These are phyloP conservation scores for Ceryle rudis DNA, from an alignment of 2,797 vertebrate genomes.

Conservation along the genomic window DNA sequence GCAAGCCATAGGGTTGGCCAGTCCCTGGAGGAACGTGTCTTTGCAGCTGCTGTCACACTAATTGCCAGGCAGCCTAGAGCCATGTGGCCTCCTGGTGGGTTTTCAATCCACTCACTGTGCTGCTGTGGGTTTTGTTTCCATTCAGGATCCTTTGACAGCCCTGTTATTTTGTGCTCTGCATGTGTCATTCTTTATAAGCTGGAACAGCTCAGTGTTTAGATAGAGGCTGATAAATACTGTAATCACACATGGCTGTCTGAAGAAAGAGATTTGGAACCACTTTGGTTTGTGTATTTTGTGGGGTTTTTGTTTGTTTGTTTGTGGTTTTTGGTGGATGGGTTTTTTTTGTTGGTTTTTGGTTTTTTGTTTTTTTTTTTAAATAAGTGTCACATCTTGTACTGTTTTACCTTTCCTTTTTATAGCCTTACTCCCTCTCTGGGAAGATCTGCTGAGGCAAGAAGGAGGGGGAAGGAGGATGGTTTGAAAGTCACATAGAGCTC, in stretches of 20 bases:
- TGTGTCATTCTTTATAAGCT: constrained; percentile 4
- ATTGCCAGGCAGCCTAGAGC: neutral
- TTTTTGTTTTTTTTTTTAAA: no score
- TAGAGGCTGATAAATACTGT: constrained; percentile 3
- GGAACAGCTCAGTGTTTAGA: neutral
- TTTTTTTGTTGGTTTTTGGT: accelerated
- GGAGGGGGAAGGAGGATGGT: neutral
- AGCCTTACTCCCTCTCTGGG: neutral
- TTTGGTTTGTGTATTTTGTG: no score
- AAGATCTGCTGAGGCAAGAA: neutral
- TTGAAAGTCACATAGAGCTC: neutral
- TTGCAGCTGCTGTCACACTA: neutral
- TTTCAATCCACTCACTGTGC: neutral
- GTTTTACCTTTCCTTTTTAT: neutral
- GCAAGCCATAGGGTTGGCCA: accelerated
- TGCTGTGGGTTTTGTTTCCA: neutral
- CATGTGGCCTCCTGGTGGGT: accelerated
- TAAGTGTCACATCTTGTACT: neutral
- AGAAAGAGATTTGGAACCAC: neutral
- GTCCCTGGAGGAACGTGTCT: neutral
- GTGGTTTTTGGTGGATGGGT: no score
- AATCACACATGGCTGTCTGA: neutral
- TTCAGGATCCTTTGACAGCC: neutral
- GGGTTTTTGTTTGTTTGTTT: no score
- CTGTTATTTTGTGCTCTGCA: constrained; percentile 4